Evolutionary conservation across 2,888 invertebrate genomes (phyloP), one percentile per base, ranked within the genome.

Genomic region (Dugesia japonica): DNA sequence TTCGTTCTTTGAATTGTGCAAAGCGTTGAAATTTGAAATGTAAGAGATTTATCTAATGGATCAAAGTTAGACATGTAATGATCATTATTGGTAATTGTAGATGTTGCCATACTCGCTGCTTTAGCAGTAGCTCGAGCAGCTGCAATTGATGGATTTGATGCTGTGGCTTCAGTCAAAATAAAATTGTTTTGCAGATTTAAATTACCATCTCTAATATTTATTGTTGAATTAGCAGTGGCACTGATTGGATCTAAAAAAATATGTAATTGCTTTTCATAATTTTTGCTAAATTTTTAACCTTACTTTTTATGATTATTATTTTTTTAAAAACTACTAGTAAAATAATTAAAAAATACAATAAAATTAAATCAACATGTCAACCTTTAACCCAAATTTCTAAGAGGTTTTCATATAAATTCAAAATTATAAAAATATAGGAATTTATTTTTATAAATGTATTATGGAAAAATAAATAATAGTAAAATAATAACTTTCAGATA

Each of bases 81-180:
- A 20, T 56, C 26, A 33, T 31, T 27, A 26, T 42, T 42, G 7
- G 56, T 23, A 56, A 56, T 56, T 7, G 7, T 33, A 20, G 38
- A 33, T 26, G 38, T 73, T 1, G 74, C 74, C 31, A 73, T 28
- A n/a, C 74, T 73, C 15, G 33, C 74, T 23, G 74, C 74, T 31
- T 73, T 73, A 9, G 74, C 74, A 26, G 74, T 73, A 4, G 74
- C 74, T 31, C 74, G 31, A 27, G 74, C 74, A 17, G 74, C 74
- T n/a, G 74, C 74, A 20, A 73, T 33, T 1, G 38, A 33, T 20
- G 33, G 42, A n/a, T 42, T 73, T 9, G 74, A 9, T 9, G 74
- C 74, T 7, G 33, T 7, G n/a, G 74, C 74, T 73, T 73, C 74
- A 9, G 74, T 56, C 7, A 13, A 7, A 56, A 56, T 56, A 20